Evolutionary conservation across 2,888 invertebrate species (phyloP), one percentile per base, ranked within the genome.

Genomic region (Scrobipalpa atriplicella): DNA sequence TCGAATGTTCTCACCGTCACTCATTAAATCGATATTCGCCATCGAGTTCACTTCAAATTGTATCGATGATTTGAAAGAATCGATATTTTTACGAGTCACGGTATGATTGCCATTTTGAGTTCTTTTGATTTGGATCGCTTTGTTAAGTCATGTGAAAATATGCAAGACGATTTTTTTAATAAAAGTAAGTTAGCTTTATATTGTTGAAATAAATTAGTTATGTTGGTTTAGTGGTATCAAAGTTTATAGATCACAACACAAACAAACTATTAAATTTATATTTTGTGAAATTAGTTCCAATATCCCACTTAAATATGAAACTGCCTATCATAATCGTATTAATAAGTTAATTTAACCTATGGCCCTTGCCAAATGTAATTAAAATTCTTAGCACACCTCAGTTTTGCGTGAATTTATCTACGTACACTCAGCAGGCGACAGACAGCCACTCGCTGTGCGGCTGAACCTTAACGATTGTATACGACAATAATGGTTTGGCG

Each of bases 381-480:
- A 67, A 65, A 67, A 71, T 69, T 69, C 70, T 64, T 39, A 52
- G 60, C 66, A 62, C 67, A 64, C 63, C 66, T 47, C 64, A 21
- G 13, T 10, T 38, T 62, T 19, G 18, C 52, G 18, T 10, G 19
- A 52, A 52, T 52, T 52, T 52, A 52, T 52, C 9, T 21, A 13
- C 21, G 56, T 56, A 29, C 56, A 29, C 56, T 8, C 56, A 56
- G 56, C 56, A 29, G 56, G 56, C 21, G 56, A 13, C 56, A 11
- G 16, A 3, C 21, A 29, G 21, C 10, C 56, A 19, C 56, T 56
- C 13, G 56, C 56, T 56, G 11, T 52, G 21, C 8, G 13, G 11
- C 56, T 56, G 21, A 13, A 6, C 1, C 21, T 54, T 54, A 54
- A 19, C 8, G 7, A 54, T 54, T 19, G 10, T 51, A 51, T 13